A percentile compares a stretch with the other conserved stretches of the same genome.
Conservation (phyloP, 2,113 vertebrate genomes). For the Tragelaphus imberbis region DNA sequence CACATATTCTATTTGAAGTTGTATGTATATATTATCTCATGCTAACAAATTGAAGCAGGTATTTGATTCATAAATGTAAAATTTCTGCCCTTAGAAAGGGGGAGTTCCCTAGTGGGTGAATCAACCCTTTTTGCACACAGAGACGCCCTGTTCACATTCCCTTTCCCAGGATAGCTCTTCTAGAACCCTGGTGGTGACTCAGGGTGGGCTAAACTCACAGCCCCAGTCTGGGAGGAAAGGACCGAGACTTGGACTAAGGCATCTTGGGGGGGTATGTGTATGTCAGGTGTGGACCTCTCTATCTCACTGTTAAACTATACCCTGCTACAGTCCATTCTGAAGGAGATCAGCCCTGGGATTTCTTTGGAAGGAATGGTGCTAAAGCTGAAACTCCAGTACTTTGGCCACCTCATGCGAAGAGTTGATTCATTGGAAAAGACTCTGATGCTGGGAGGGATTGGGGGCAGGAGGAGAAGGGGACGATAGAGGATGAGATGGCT, state of each 20-base stretch:
- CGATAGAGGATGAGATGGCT: no score
- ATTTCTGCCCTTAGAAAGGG: not conserved
- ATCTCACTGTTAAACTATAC: not conserved
- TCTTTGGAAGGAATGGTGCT: no score
- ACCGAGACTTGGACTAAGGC: not conserved
- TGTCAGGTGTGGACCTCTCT: not conserved
- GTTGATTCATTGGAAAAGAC: no score
- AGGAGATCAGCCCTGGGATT: no score
- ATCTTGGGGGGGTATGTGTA: fast-evolving
- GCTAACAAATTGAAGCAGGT: not conserved
- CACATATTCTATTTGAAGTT: not conserved
- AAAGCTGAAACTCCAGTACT: no score
- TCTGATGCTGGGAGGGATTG: no score
- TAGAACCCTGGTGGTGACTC: not conserved
- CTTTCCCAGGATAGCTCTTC: not conserved
- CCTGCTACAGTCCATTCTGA: no score
- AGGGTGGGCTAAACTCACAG: not conserved
- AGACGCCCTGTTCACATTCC: fast-evolving
- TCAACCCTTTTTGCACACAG: not conserved
- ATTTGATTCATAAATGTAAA: not conserved
- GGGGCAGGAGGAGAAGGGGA: no score
- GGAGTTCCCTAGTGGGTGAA: not conserved
- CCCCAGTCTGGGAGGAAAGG: not conserved
- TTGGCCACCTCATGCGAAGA: no score
- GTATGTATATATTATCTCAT: not conserved